phyloP scores from a whole-genome alignment of 2,797 vertebrate genomes.

The Dallia pectoralis region DNA sequence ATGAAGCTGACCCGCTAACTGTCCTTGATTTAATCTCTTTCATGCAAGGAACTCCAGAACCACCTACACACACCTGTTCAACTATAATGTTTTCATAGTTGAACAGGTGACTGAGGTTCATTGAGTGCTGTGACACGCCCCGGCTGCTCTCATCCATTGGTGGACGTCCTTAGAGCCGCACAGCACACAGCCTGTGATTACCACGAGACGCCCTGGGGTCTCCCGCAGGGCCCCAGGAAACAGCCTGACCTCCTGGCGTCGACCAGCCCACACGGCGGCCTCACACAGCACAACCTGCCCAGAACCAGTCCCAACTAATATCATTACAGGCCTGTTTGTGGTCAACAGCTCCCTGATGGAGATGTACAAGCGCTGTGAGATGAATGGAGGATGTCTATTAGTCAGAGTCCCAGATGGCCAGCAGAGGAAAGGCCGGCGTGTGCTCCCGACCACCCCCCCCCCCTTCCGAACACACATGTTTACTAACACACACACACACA shows the following conservation, averaged over 20 bases:
- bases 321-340: slow-evolving; percentile 73
- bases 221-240: slow-evolving; percentile 68
- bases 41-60: background rate
- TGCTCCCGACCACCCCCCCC: too few species aligned
- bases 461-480: slow-evolving; percentile 13
- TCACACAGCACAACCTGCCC: slow-evolving; percentile 25
- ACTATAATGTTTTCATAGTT: background rate
- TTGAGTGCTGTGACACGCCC: background rate
- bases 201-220: slow-evolving; percentile 19
- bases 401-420: slow-evolving; percentile 77
- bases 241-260: slow-evolving; percentile 74
- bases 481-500: slow-evolving; percentile 47
- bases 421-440: slow-evolving; percentile 65
- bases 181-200: background rate
- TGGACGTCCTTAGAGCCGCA: background rate
- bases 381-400: slow-evolving; percentile 80
- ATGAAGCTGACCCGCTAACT: background rate
- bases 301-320: slow-evolving; percentile 67
- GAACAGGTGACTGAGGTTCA: background rate
- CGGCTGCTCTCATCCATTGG: background rate
- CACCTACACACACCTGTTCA: slow-evolving; percentile 1
- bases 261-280: slow-evolving; percentile 70
- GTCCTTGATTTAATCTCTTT: background rate
- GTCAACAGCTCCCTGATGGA: slow-evolving; percentile 70
- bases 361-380: slow-evolving; percentile 60